Evolutionary conservation across 2,888 invertebrate species (phyloP), one percentile per base, ranked within the genome.

Genomic region (Ormyrus pomaceus): DNA sequence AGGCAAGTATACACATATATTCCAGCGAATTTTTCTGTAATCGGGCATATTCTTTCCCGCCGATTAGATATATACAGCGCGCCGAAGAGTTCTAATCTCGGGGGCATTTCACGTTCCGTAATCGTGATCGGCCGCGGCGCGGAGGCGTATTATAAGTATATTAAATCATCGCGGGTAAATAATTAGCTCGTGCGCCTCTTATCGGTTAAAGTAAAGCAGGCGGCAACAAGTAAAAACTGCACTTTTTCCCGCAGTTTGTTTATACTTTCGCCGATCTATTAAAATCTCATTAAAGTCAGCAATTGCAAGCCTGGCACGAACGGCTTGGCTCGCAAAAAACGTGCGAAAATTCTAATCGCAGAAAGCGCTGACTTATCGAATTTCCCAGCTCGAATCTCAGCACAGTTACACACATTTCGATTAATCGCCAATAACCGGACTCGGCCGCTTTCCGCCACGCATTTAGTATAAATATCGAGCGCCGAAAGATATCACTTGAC

Each of bases 1-100:
- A 77, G 81, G 77, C 62, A 65, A 81, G 80, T 80, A 68, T 72
- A 53, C 6, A 48, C 53, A 51, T 66, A 48, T 7, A 34, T 34
- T 4, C 2, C 59, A 19, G 1, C 1, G 19, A n/a, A 56, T 59
- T 59, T 19, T 59, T 19, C 6, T 46, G 11, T 9, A 34, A 34
- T 34, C 34, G 34, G 34, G 34, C 34, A 34, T 34, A 13, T 55
- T 45, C 55, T 4, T 56, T 13, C 34, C 10, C 10, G n/a, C 10
- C 3, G 58, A 58, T 62, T 62, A 62, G 62, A 62, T 62, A 19
- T 62, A 19, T 19, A 62, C 45, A 62, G 59, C 9, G 19, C n/a
- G 34, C 34, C 34, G 9, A 59, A 59, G 7, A 59, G 13, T 56
- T 56, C 56, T 56, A 56, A 56, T 56, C 56, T n/a, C 1, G 6